phyloP scores from a whole-genome alignment of 2,888 invertebrate genomes.

The Lasioglossum malachurum region DNA sequence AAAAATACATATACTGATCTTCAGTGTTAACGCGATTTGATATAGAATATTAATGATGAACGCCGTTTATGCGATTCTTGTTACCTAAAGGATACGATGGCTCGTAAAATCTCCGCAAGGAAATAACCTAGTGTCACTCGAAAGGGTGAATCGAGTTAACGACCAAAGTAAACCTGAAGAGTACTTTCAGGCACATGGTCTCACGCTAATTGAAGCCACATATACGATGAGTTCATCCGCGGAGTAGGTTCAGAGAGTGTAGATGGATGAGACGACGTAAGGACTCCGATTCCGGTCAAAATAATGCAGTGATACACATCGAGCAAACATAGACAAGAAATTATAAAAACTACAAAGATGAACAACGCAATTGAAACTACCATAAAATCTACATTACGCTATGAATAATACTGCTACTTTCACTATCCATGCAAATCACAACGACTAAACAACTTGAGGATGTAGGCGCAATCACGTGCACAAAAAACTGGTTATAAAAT shows the following conservation, averaged over 20 bases:
- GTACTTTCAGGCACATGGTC: constrained; percentile 44
- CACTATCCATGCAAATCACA: neutral
- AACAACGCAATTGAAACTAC: neutral
- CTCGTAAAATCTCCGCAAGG: constrained; percentile 40
- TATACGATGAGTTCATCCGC: constrained; percentile 30
- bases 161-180: constrained; percentile 53
- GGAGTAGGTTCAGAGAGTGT: constrained; percentile 26
- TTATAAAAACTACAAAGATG: neutral
- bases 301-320: constrained; percentile 13
- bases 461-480: neutral
- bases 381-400: neutral
- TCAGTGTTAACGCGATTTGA: neutral
- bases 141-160: constrained; percentile 57
- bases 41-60: neutral
- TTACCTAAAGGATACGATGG: neutral
- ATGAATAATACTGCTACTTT: neutral
- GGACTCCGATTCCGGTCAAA: constrained; percentile 4
- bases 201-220: constrained; percentile 54
- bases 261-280: constrained; percentile 4
- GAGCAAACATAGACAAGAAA: neutral
- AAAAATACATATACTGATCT: neutral
- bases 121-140: constrained; percentile 25
- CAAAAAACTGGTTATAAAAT: neutral
- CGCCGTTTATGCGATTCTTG: constrained; percentile 1
- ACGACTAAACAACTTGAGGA: neutral